Evolutionary conservation across 2,797 vertebrate genomes (phyloP), one percentile per base, ranked within the genome.

Genomic region (Eulemur rubriventer): DNA sequence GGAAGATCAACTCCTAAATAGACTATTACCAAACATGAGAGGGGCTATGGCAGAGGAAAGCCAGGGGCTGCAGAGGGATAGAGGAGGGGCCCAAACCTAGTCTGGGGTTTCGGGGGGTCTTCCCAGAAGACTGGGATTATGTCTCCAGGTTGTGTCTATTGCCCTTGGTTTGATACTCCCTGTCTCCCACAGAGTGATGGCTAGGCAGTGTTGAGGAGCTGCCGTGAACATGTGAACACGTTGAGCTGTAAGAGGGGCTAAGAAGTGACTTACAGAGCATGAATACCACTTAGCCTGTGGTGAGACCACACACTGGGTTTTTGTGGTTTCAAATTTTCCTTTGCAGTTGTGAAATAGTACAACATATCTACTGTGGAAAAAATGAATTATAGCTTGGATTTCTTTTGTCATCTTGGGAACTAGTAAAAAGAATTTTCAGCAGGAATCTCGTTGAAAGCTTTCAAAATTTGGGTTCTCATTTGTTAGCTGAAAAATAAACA

Each of bases 361-460:
- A 67, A 72, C 16, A 17, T 28, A 75, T 65, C 28, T 80, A 38
- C 10, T 81, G 67, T 43, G 41, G 63, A 41, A 84, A 89, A 92
- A 91, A 72, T 20, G 33, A 28, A 70, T 85, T 89, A 38, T 57
- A 63, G 67, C 43, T 92, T 61, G 10, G 48, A 48, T 76, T 93
- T 87, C 35, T 84, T 90, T 91, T 82, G 76, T 83, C 82, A 65
- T 72, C 17, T 73, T 84, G 70, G 26, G 35, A 96, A 96, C 65
- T 59, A 76, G 16, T 81, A 50, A 75, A 87, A 92, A 80, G 20
- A 30, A 69, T 73, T 96, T 92, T 86, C 50, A 63, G 13, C 28
- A 93, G 83, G 17, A 96, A 95, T 88, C 41, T 95, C 12, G 16
- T 43, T 55, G 59, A 92, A 91, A 95, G 57, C n/a, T 96, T 92